Evolutionary conservation across 2,113 vertebrate genomes (phyloP).

Genomic region (Acrocephalus arundinaceus): DNA sequence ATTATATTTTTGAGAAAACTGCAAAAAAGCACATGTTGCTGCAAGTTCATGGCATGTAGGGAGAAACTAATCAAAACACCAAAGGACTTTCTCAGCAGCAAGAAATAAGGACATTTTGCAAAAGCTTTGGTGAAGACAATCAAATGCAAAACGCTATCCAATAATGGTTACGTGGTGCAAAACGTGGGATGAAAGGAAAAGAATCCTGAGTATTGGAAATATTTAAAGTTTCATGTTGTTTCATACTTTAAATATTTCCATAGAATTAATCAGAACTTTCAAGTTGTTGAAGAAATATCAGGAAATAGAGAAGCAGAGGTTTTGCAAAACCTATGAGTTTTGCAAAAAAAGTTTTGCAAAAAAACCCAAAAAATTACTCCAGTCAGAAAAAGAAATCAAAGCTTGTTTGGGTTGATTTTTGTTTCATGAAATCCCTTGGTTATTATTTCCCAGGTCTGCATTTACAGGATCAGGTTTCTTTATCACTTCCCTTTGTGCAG

Average conservation of each 20-base stretch:
- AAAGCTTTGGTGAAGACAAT: background rate
- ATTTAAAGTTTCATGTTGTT: background rate
- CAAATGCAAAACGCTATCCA: background rate
- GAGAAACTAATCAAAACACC: background rate
- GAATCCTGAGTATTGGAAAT: background rate
- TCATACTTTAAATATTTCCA: background rate
- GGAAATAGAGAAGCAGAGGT: background rate
- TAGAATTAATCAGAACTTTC: background rate
- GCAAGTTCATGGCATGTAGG: background rate
- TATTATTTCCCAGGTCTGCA: background rate
- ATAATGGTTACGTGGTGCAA: background rate
- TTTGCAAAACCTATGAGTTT: background rate
- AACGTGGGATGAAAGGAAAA: constrained; percentile 1
- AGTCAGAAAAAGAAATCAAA: background rate
- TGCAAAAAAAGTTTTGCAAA: background rate
- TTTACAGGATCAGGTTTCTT: background rate
- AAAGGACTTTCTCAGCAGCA: background rate
- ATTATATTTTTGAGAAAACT: background rate
- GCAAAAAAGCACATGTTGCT: background rate
- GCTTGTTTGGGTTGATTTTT: background rate
- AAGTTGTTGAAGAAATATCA: background rate
- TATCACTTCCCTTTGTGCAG: background rate
- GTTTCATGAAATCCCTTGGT: background rate
- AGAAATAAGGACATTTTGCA: background rate
- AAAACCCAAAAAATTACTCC: background rate